Percentiles rank a stretch among this genome's conserved stretches.
phyloP scores from a whole-genome alignment of 2,113 vertebrate genomes.

The Diadophis punctatus region DNA sequence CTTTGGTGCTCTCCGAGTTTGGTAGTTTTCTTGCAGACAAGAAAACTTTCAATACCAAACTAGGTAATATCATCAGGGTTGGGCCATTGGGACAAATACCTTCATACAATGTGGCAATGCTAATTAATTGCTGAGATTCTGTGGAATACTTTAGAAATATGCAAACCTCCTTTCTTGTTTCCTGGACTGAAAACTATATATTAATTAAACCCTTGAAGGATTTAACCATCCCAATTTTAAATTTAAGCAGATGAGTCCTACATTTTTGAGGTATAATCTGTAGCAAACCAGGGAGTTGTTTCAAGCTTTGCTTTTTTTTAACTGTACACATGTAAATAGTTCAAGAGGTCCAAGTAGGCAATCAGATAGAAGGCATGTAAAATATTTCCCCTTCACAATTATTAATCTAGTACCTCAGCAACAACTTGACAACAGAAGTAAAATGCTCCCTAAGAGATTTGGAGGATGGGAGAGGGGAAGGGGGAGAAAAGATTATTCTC shows the following conservation, averaged over 20 bases:
- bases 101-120: not conserved
- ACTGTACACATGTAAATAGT: slow-evolving; percentile 28
- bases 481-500: not conserved
- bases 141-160: not conserved
- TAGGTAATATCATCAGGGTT: not conserved
- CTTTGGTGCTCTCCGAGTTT: not conserved
- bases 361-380: slow-evolving; percentile 56
- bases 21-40: not conserved
- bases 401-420: slow-evolving; percentile 69
- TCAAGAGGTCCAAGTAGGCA: slow-evolving; percentile 46
- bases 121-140: slow-evolving; percentile 26
- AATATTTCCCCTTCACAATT: slow-evolving; percentile 61
- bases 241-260: not conserved
- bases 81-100: no score
- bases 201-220: slow-evolving; percentile 13
- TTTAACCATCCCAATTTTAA: not conserved
- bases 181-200: not conserved
- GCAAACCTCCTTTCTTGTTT: not conserved
- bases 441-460: slow-evolving; percentile 65
- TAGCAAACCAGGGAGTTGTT: not conserved
- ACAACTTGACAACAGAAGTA: slow-evolving; percentile 73
- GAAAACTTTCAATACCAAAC: not conserved
- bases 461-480: slow-evolving; percentile 9
- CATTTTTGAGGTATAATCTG: not conserved
- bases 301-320: not conserved